phyloP scores from a whole-genome alignment of 2,797 vertebrate genomes.

The Melanotaenia parkinsoni region DNA sequence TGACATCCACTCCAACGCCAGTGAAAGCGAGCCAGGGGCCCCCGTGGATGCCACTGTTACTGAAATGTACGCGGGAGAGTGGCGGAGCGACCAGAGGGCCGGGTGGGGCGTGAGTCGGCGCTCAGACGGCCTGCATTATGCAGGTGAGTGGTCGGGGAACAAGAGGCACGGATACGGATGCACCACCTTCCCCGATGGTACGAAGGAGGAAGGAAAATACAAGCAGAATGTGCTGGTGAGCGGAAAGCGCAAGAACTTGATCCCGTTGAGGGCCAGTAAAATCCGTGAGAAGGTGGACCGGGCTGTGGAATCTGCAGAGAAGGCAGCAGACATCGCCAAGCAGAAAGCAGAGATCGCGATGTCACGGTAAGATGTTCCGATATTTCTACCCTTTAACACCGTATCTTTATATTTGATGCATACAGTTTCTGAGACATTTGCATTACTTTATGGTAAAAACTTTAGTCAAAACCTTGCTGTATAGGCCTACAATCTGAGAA shows the following conservation, averaged over 20 bases:
- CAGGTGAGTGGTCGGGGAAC: conserved; percentile 95
- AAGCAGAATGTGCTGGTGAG: conserved; percentile 96
- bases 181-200: conserved; percentile 96
- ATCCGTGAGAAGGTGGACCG: conserved; percentile 98
- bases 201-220: conserved; percentile 98
- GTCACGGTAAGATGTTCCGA: conserved; percentile 86
- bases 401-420: no score
- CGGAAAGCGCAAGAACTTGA: conserved; percentile 97
- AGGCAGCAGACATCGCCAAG: conserved; percentile 92
- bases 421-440: no score
- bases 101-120: conserved; percentile 94
- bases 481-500: no score
- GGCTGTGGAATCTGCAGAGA: conserved; percentile 91
- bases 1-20: conserved; percentile 96
- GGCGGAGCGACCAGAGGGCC: conserved; percentile 93
- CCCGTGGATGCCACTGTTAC: conserved; percentile 96
- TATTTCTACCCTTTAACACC: background rate
- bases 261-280: conserved; percentile 96
- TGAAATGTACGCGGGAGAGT: conserved; percentile 94
- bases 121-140: conserved; percentile 93
- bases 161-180: conserved; percentile 96
- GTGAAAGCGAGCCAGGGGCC: conserved; percentile 91
- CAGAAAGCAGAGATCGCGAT: conserved; percentile 97
- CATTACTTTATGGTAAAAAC: no score
- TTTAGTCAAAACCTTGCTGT: no score